phyloP scores from a whole-genome alignment of 1,140 invertebrate species.

The Dreissena rostriformis region DNA sequence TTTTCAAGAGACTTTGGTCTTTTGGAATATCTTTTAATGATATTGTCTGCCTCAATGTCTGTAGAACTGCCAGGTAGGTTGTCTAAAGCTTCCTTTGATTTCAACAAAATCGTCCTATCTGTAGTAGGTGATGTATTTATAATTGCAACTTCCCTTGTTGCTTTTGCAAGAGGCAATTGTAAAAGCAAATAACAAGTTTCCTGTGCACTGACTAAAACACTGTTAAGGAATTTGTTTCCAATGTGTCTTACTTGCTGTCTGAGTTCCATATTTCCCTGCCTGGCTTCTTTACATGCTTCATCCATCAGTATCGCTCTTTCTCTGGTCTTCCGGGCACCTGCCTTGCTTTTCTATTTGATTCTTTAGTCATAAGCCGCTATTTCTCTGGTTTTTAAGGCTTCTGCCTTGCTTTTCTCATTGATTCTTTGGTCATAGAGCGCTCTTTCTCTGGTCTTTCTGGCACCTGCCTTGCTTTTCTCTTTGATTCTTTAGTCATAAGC shows the following conservation, averaged over 20 bases:
- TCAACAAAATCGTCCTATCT: conserved; percentile 56
- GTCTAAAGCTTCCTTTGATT: conserved; percentile 9
- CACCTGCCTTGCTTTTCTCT: no score
- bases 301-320: conserved; percentile 37
- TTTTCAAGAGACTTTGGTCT: conserved; percentile 46
- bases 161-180: conserved; percentile 52
- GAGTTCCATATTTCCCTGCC: conserved; percentile 46
- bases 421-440: no score
- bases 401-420: conserved; percentile 5
- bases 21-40: conserved; percentile 43
- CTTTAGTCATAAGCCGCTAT: not conserved
- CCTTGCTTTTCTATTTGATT: conserved; percentile 33
- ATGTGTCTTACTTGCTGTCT: conserved; percentile 51
- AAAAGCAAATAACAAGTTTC: conserved; percentile 57
- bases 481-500: no score
- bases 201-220: conserved; percentile 57
- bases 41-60: conserved; percentile 29
- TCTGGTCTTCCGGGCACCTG: not conserved
- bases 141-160: conserved; percentile 51
- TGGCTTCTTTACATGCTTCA: conserved; percentile 49
- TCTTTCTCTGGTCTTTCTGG: no score
- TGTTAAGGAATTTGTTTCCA: conserved; percentile 57
- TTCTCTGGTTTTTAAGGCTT: not conserved
- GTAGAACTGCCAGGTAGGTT: conserved; percentile 32
- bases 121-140: conserved; percentile 55